A percentile compares a stretch with the other conserved stretches of the same genome.
Conservation (phyloP, 1,140 invertebrate species). For the Bombus breviceps region DNA sequence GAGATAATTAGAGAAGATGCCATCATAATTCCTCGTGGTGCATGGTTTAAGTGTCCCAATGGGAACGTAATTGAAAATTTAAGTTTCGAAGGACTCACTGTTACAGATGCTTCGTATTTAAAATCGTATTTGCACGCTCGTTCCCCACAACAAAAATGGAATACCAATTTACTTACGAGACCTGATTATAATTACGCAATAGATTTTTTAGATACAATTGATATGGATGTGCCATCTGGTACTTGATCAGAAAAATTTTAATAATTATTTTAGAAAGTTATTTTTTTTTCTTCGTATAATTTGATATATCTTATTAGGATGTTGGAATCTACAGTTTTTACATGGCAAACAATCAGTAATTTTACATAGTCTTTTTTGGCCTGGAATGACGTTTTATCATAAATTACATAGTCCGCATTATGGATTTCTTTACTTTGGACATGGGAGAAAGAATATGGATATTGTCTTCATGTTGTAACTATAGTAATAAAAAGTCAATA, state of each 20-base stretch:
- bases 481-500: neutral
- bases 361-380: constrained; percentile 88
- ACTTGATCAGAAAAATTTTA: neutral
- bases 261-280: neutral
- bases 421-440: constrained; percentile 88
- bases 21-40: constrained; percentile 88
- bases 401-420: constrained; percentile 86
- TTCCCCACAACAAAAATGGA: constrained; percentile 86
- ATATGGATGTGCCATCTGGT: constrained; percentile 86
- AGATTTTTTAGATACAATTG: constrained; percentile 90
- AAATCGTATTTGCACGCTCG: constrained; percentile 88
- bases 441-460: constrained; percentile 89
- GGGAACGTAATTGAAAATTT: constrained; percentile 86
- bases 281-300: neutral
- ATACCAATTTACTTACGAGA: constrained; percentile 87
- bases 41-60: constrained; percentile 86
- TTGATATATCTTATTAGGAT: constrained; percentile 75
- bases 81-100: constrained; percentile 86
- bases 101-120: constrained; percentile 84
- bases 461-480: constrained; percentile 86
- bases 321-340: constrained; percentile 86
- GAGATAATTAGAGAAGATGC: constrained; percentile 87
- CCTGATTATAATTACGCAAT: constrained; percentile 90
- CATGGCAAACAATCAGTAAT: constrained; percentile 84
- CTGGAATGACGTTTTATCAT: constrained; percentile 89